phyloP scores from a whole-genome alignment of 2,113 vertebrate genomes.

The Macquaria australasica region DNA sequence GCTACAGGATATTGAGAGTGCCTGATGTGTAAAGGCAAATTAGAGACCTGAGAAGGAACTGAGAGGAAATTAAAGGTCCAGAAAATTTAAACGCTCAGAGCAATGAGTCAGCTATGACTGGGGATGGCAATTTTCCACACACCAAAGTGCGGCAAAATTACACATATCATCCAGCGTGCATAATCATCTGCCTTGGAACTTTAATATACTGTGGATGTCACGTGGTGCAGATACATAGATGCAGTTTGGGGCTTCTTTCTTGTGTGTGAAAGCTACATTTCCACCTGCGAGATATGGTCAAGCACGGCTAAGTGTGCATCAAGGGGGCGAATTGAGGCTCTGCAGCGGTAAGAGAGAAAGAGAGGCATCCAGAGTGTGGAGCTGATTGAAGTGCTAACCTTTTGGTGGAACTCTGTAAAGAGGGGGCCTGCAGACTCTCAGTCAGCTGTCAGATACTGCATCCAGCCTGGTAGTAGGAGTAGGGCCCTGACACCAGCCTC shows the following conservation, averaged over 20 bases:
- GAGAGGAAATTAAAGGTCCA: constrained; percentile 64
- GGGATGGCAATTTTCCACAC: constrained; percentile 61
- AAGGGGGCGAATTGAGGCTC: constrained; percentile 49
- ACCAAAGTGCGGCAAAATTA: constrained; percentile 57
- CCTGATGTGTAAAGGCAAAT: constrained; percentile 60
- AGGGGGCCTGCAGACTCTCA: constrained; percentile 82
- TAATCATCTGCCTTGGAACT: constrained; percentile 50
- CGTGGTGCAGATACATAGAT: constrained; percentile 1
- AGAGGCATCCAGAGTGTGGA: constrained; percentile 64
- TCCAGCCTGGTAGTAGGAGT: constrained; percentile 84
- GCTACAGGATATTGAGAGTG: constrained; percentile 40
- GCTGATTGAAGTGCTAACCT: constrained; percentile 81
- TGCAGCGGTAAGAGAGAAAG: constrained; percentile 41
- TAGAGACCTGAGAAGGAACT: constrained; percentile 53
- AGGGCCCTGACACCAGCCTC: constrained; percentile 78
- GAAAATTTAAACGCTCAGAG: constrained; percentile 49
- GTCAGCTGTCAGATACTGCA: constrained; percentile 86
- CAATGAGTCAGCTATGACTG: constrained; percentile 45
- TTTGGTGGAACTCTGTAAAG: constrained; percentile 79
- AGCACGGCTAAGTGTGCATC: constrained; percentile 68
- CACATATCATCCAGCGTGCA: constrained; percentile 50
- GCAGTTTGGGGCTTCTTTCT: constrained; percentile 5
- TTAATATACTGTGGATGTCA: constrained; percentile 20
- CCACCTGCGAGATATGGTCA: constrained; percentile 64
- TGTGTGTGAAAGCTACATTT: constrained; percentile 45